Evolutionary conservation across 2,797 vertebrate genomes (phyloP).

Genomic region (Spatula versicolor): DNA sequence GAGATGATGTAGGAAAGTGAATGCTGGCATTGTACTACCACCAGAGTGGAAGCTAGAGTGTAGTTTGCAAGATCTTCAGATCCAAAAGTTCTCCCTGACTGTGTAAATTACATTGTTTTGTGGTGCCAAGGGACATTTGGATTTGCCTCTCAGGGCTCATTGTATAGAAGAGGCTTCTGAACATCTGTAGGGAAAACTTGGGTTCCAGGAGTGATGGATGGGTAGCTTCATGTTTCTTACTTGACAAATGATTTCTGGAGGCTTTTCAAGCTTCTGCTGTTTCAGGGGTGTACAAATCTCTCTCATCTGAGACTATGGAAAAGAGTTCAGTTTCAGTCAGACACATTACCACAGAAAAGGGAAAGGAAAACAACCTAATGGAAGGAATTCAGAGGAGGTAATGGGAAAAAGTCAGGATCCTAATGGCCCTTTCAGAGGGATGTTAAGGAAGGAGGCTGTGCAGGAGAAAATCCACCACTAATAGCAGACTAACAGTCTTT

Average conservation of each 20-base stretch:
- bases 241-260: neutral
- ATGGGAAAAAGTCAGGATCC: neutral
- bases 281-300: neutral
- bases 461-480: neutral
- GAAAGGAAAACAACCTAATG: neutral
- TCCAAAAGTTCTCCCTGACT: neutral
- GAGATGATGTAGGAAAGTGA: neutral
- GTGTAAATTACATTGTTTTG: neutral
- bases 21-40: accelerated
- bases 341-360: neutral
- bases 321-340: neutral
- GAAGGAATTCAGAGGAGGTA: neutral
- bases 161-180: neutral
- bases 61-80: neutral
- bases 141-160: neutral
- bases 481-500: neutral
- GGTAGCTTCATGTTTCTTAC: neutral
- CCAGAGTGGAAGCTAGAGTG: neutral
- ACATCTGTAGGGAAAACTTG: neutral
- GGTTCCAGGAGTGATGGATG: neutral
- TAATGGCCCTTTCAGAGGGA: neutral
- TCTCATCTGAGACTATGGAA: neutral
- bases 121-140: neutral
- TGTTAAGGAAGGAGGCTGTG: neutral
- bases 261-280: neutral